phyloP scores from a whole-genome alignment of 2,113 vertebrate species.

The Paramisgurnus dabryanus region DNA sequence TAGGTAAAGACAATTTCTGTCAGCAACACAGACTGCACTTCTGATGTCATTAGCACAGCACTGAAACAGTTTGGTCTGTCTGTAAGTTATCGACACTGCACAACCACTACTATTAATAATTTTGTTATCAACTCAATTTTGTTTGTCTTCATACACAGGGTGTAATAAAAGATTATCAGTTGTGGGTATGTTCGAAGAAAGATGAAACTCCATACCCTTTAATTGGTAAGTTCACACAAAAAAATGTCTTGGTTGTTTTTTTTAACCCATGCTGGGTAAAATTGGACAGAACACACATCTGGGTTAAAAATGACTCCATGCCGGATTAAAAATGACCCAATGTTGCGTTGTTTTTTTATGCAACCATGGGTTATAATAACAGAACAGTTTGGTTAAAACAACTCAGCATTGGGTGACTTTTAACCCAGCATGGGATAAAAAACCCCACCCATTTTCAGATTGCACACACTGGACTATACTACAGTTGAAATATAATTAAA shows the following conservation, averaged over 20 bases:
- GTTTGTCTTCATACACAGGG: conserved; percentile 71
- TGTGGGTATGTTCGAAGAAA: conserved; percentile 95
- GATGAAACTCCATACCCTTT: conserved; percentile 93
- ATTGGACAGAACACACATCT: too few relatives aligned
- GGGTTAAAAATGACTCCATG: too few relatives aligned
- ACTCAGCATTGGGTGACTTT: too few relatives aligned
- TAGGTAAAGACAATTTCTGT: conserved; percentile 90
- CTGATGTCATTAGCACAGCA: conserved; percentile 85
- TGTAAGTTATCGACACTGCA: conserved; percentile 73
- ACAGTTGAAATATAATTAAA: too few relatives aligned
- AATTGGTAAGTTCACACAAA: conserved; percentile 81
- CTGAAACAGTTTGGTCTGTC: conserved; percentile 88
- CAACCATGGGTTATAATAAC: too few relatives aligned
- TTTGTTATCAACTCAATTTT: background rate
- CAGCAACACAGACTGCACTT: conserved; percentile 84
- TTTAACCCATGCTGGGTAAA: background rate
- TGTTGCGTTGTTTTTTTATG: too few relatives aligned
- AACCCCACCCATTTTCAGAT: too few relatives aligned
- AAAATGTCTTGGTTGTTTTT: too few relatives aligned
- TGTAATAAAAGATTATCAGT: conserved; percentile 85
- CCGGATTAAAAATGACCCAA: too few relatives aligned
- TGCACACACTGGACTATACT: too few relatives aligned
- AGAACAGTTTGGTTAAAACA: too few relatives aligned
- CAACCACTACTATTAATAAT: background rate
- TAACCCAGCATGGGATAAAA: too few relatives aligned